Evolutionary conservation across 1,140 invertebrate genomes (phyloP).

Genomic region (Drosophila sturtevanti): DNA sequence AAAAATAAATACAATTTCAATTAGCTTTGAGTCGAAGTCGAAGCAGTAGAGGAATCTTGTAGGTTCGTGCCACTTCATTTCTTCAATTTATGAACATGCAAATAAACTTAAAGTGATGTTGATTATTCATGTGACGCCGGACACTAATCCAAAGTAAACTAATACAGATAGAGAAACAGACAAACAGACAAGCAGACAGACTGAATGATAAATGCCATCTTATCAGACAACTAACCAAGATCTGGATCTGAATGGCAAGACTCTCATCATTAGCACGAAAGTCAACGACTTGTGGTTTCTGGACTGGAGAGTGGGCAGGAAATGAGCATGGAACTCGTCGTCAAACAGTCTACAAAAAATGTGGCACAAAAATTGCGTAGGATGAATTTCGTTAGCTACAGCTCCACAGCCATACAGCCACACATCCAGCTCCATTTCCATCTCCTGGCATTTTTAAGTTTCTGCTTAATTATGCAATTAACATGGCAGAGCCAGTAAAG

Average conservation of each 20-base stretch:
- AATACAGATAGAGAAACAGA: no score
- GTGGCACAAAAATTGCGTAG: constrained; percentile 54
- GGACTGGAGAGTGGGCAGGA: constrained; percentile 6
- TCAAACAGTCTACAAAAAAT: constrained; percentile 39
- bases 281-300: constrained; percentile 46
- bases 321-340: constrained; percentile 1
- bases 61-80: neutral
- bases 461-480: constrained; percentile 76
- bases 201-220: constrained; percentile 55
- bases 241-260: constrained; percentile 7
- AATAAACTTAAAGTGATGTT: constrained; percentile 51
- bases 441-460: constrained; percentile 31
- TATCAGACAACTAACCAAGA: constrained; percentile 40
- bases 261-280: constrained; percentile 64
- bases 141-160: constrained; percentile 29
- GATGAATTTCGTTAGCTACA: constrained; percentile 9
- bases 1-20: constrained; percentile 60
- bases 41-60: constrained; percentile 8
- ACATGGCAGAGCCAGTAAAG: constrained; percentile 50
- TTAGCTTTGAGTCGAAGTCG: constrained; percentile 33
- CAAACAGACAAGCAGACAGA: no score
- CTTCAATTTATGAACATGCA: constrained; percentile 67
- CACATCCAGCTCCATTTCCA: neutral
- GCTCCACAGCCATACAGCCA: neutral
- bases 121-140: constrained; percentile 53